Evolutionary conservation across 1,140 invertebrate species (phyloP).

Genomic region (Sinonovacula constricta): DNA sequence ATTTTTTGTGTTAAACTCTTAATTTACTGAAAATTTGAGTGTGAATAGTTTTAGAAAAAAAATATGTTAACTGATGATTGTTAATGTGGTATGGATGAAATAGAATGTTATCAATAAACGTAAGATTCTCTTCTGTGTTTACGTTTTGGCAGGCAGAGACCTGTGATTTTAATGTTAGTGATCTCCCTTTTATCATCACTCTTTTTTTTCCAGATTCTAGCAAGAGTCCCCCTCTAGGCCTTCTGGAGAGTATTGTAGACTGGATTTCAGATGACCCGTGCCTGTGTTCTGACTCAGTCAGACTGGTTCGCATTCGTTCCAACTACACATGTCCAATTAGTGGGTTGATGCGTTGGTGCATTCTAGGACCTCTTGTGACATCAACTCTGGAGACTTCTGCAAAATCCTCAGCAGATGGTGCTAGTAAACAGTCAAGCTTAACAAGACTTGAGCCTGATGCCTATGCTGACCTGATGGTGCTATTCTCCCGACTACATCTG

Average conservation of each 20-base stretch:
- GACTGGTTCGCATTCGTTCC: constrained; percentile 67
- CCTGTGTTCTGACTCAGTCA: constrained; percentile 73
- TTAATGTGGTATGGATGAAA: background rate
- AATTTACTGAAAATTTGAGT: too few relatives aligned
- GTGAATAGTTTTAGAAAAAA: too few relatives aligned
- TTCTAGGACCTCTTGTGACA: constrained; percentile 66
- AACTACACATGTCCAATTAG: constrained; percentile 70
- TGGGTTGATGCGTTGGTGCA: constrained; percentile 73
- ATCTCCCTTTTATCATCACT: background rate
- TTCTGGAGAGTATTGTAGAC: constrained; percentile 70
- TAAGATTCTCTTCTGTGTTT: too few relatives aligned
- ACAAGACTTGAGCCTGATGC: too few relatives aligned
- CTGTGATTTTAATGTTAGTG: background rate
- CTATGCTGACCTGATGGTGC: constrained; percentile 32
- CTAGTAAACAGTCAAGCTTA: background rate
- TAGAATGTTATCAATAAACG: background rate
- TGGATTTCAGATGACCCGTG: constrained; percentile 72
- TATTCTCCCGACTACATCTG: constrained; percentile 70
- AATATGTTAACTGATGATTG: background rate
- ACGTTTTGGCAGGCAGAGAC: too few relatives aligned
- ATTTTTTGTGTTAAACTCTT: too few relatives aligned
- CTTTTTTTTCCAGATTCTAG: constrained; percentile 59
- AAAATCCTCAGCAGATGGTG: background rate
- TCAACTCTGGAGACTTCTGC: background rate
- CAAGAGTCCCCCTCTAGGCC: constrained; percentile 60